Evolutionary conservation across 2,113 vertebrate species (phyloP), one percentile per base, ranked within the genome.

Genomic region (Micronisus gabar): DNA sequence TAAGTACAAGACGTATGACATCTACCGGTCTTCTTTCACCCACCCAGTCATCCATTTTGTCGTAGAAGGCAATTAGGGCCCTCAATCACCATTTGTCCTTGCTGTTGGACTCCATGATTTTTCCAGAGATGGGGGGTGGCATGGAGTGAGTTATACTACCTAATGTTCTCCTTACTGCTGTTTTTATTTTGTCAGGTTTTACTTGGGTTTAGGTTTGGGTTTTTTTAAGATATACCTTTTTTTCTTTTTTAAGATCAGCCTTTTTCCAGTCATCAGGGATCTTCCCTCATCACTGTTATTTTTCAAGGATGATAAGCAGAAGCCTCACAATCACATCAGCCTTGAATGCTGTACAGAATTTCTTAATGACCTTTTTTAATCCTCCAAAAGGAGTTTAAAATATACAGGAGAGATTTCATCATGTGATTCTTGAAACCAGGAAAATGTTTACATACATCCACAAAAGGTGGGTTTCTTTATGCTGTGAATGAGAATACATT

Each of bases 121-220:
- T 91, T 79, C 56, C 56, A 47, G 23, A 66, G 17, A n/a, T 32
- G 36, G 16, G 6, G 6, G 19, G 5, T 50, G 32, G 11, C 9
- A 4, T 40, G 11, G 8, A 53, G 12, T 45, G 27, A 45, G 6
- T 67, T 43, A 22, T 1, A 25, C 4, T 78, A 81, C 18, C 27
- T 18, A 45, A 10, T 67, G 15, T 84, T 81, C 55, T 85, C 66
- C 20, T 81, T n/a, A 32, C 43, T 58, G 11, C 2, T n/a, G 4
- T 36, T 41, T 22, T 2, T 17, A 32, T 43, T n/a, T 47, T 41
- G 7, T 43, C 58, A 2, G 14, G 40, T 53, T 87, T 55, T 45
- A 4, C 2, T 32, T 68, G 7, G 4, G 0, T 78, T 32, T 68
- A 6, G 5, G 0, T 71, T 52, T 36, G 9, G 30, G 15, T 1